Conservation (phyloP, 2,888 invertebrate genomes). For the Oscheius myriophilus region DNA sequence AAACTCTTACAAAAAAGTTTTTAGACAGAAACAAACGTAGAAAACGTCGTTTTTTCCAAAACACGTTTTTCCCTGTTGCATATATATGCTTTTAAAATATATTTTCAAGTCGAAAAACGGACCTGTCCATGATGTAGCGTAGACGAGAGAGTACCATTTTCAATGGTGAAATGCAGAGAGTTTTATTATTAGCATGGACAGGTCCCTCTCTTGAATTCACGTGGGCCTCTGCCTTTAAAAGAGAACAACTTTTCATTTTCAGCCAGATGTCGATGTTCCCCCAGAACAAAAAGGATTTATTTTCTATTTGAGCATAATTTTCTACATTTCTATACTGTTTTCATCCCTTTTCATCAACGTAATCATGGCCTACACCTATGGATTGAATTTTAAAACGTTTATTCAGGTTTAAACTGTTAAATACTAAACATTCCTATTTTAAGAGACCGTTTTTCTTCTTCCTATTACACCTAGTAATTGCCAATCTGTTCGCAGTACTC, state of each 20-base stretch:
- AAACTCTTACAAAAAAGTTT: too few species aligned
- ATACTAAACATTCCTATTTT: neutral
- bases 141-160: too few species aligned
- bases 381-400: neutral
- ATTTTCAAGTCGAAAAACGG: too few species aligned
- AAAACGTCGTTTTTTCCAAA: too few species aligned
- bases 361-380: neutral
- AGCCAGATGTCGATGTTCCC: neutral
- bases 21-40: too few species aligned
- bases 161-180: too few species aligned
- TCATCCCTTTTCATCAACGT: neutral
- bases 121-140: too few species aligned
- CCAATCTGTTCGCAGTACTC: neutral
- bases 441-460: slow-evolving; percentile 11
- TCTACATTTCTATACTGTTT: neutral
- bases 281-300: neutral
- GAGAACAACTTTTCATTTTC: neutral
- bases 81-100: too few species aligned
- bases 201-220: too few species aligned
- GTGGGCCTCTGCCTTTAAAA: too few species aligned
- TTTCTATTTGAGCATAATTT: neutral
- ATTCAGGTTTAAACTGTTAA: neutral
- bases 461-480: slow-evolving; percentile 4
- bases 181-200: too few species aligned
- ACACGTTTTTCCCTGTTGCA: too few species aligned